A percentile compares a stretch with the other conserved stretches of the same genome.
Conservation (phyloP, 1,140 invertebrate genomes). For the Bombyx mandarina region DNA sequence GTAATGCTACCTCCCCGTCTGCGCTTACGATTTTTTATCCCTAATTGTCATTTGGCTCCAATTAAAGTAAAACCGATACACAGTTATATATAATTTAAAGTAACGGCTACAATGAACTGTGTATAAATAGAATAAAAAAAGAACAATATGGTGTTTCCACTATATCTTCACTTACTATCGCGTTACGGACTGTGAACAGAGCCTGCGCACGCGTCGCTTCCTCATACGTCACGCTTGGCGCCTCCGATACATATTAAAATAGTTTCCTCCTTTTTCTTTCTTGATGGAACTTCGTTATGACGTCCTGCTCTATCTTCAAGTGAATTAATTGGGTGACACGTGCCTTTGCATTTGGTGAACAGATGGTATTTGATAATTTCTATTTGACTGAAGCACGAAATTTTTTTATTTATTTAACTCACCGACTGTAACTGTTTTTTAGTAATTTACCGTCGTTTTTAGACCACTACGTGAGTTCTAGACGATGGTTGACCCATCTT, state of each 20-base stretch:
- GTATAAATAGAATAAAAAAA: background rate
- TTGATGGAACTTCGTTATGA: background rate
- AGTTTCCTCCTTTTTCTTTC: background rate
- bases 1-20: too few relatives aligned
- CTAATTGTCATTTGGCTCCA: too few relatives aligned
- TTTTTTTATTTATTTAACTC: too few relatives aligned
- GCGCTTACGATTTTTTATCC: too few relatives aligned
- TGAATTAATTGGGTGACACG: slow-evolving; percentile 2
- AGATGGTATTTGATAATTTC: too few relatives aligned
- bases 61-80: too few relatives aligned
- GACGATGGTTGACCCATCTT: too few relatives aligned
- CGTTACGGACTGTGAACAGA: background rate
- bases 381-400: too few relatives aligned
- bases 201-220: slow-evolving; percentile 1
- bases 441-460: too few relatives aligned
- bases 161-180: slow-evolving; percentile 1
- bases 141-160: background rate
- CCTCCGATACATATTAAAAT: background rate
- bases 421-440: too few relatives aligned
- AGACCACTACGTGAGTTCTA: too few relatives aligned
- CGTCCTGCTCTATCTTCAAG: background rate
- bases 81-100: background rate
- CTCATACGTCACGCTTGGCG: background rate
- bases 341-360: background rate
- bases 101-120: background rate